These are phyloP conservation scores for Proisotoma minuta DNA, from an alignment of 2,888 invertebrate genomes.

Conservation along the genomic window DNA sequence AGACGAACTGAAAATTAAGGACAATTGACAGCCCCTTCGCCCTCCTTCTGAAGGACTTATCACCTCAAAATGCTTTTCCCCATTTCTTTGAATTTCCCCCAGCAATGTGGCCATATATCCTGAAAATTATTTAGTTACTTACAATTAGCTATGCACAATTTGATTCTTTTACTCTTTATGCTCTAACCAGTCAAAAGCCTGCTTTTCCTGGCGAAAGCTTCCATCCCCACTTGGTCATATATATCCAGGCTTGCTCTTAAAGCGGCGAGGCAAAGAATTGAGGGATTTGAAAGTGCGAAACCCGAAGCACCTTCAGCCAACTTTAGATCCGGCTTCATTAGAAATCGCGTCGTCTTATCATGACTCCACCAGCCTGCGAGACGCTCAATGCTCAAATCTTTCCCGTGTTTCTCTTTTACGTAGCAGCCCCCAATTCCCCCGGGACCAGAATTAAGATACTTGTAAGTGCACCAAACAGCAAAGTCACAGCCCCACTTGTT, in stretches of 20 bases:
- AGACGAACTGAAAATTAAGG: not conserved
- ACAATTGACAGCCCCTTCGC: not conserved
- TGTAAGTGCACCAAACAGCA: slow-evolving; percentile 60
- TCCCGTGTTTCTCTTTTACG: slow-evolving; percentile 52
- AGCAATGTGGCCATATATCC: not conserved
- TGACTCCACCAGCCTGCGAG: slow-evolving; percentile 60
- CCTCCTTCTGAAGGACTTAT: not conserved
- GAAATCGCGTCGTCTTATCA: slow-evolving; percentile 53
- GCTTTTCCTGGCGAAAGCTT: not conserved
- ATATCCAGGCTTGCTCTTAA: slow-evolving; percentile 39
- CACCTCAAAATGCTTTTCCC: too few species aligned
- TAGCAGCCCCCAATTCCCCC: slow-evolving; percentile 56
- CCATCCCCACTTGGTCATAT: not conserved
- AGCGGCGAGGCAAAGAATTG: slow-evolving; percentile 51
- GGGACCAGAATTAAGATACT: slow-evolving; percentile 56
- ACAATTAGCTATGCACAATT: not conserved
- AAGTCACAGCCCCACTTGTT: slow-evolving; percentile 60
- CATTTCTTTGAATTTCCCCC: not conserved
- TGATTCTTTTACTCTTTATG: not conserved
- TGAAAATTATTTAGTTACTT: not conserved
- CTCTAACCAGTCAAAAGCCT: not conserved
- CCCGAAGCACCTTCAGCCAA: slow-evolving; percentile 53
- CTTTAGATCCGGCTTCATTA: slow-evolving; percentile 55
- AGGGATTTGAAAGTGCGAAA: slow-evolving; percentile 56
- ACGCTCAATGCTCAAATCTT: slow-evolving; percentile 41